These are phyloP conservation scores for Deroplatys truncata DNA, from an alignment of 2,888 invertebrate species.

Conservation along the genomic window DNA sequence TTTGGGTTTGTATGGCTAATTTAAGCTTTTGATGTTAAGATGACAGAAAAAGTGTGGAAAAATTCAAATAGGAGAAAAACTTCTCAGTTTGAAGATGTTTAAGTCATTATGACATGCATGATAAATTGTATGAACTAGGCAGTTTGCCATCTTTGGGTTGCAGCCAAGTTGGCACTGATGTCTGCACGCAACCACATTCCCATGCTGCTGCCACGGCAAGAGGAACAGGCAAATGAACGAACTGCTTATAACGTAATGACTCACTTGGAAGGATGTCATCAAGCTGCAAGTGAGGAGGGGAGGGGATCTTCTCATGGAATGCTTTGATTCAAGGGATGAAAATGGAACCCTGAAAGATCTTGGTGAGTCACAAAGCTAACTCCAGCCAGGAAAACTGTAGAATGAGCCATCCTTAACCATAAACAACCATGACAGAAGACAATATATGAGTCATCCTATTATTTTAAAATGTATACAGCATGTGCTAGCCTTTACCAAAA, in stretches of 20 bases:
- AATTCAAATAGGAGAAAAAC: background rate
- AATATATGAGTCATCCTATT: background rate
- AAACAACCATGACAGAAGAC: background rate
- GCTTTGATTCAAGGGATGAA: background rate
- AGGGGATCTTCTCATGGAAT: background rate
- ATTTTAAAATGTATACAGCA: background rate
- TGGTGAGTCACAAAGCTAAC: background rate
- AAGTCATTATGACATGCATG: background rate
- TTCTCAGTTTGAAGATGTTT: background rate
- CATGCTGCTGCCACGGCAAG: background rate
- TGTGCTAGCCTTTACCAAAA: background rate
- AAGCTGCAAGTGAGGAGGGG: background rate
- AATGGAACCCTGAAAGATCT: background rate
- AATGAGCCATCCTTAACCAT: background rate
- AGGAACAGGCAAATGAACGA: constrained; percentile 6
- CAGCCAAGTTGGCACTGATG: constrained; percentile 7
- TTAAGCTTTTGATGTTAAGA: background rate
- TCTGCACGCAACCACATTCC: constrained; percentile 3
- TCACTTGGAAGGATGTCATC: constrained; percentile 4
- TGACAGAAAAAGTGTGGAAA: background rate
- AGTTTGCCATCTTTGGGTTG: background rate
- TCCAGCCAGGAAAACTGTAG: background rate
- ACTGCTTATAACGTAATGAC: constrained; percentile 14
- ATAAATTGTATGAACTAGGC: constrained; percentile 6
- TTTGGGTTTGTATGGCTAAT: background rate